Evolutionary conservation across 1,140 invertebrate genomes (phyloP).

Genomic region (Littorina saxatilis): DNA sequence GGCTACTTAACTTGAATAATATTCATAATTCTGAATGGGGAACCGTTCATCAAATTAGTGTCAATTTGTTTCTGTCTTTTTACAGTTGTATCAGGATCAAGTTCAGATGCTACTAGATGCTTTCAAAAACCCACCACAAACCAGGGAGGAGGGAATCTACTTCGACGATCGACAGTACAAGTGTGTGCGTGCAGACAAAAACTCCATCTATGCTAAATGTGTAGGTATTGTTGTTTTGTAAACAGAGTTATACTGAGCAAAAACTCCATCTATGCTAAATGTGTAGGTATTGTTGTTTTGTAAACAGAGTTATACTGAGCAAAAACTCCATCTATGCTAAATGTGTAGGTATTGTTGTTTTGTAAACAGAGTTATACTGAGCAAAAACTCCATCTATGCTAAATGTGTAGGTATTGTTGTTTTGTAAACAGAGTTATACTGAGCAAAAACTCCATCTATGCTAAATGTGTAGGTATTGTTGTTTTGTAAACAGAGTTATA

Average conservation of each 20-base stretch:
- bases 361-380: background rate
- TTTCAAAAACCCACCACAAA: constrained; percentile 73
- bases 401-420: constrained; percentile 72
- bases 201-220: constrained; percentile 75
- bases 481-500: background rate
- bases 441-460: background rate
- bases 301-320: background rate
- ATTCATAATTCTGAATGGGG: too few species aligned
- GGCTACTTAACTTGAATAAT: too few species aligned
- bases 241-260: constrained; percentile 38
- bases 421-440: background rate
- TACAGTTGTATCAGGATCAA: constrained; percentile 71
- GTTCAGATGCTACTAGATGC: constrained; percentile 71
- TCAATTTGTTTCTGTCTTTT: constrained; percentile 29
- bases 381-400: constrained; percentile 74
- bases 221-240: constrained; percentile 60
- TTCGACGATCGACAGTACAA: constrained; percentile 73
- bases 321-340: constrained; percentile 75
- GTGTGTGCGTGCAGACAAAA: constrained; percentile 74
- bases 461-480: background rate
- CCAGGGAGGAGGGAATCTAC: constrained; percentile 73
- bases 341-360: constrained; percentile 67
- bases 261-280: constrained; percentile 75
- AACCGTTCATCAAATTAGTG: too few species aligned
- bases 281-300: constrained; percentile 64